These are phyloP conservation scores for Sinocyclocheilus rhinocerous DNA, from an alignment of 2,113 vertebrate species.

Conservation along the genomic window DNA sequence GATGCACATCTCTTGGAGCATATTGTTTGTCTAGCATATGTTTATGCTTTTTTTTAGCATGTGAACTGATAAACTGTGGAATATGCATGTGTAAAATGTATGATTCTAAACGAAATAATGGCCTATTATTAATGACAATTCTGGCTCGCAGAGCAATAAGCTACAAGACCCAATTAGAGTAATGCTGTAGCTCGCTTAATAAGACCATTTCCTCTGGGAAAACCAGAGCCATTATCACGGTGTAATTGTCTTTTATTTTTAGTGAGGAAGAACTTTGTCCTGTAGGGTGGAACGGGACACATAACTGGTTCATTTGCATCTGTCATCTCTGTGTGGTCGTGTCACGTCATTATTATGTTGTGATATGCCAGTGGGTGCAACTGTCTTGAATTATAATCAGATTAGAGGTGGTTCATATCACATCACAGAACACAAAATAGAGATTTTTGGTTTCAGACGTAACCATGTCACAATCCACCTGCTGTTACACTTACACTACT, in stretches of 20 bases:
- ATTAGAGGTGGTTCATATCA: neutral
- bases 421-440: neutral
- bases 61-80: neutral
- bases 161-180: conserved; percentile 47
- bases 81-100: neutral
- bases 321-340: neutral
- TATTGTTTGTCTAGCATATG: neutral
- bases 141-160: neutral
- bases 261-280: conserved; percentile 69
- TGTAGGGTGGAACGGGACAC: conserved; percentile 52
- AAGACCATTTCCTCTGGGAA: conserved; percentile 72
- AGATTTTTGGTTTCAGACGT: neutral
- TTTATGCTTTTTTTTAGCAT: neutral
- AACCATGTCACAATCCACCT: neutral
- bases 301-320: neutral
- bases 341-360: neutral
- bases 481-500: neutral
- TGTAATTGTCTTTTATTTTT: conserved; percentile 83
- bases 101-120: neutral
- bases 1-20: neutral
- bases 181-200: conserved; percentile 68
- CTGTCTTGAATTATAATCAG: neutral
- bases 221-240: conserved; percentile 71
- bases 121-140: neutral
- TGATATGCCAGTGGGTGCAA: neutral